Conservation (phyloP, 2,888 invertebrate genomes). For the Acanthosepion pharaonis region DNA sequence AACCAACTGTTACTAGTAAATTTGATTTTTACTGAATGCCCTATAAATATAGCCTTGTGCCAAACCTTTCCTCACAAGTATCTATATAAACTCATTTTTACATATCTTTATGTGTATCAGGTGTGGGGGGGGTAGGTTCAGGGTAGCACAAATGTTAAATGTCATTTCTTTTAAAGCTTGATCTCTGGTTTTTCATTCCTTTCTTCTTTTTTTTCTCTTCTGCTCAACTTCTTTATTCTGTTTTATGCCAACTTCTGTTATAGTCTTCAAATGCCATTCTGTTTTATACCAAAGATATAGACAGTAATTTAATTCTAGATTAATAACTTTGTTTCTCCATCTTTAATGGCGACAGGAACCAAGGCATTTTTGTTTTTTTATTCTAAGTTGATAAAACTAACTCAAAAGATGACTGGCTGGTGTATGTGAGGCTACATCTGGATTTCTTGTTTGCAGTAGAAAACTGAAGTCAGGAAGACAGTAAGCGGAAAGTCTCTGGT, state of each 20-base stretch:
- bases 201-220: too few relatives aligned
- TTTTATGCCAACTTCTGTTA: not conserved
- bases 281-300: not conserved
- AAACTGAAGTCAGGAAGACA: not conserved
- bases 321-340: not conserved
- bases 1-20: too few relatives aligned
- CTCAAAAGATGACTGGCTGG: not conserved
- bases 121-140: too few relatives aligned
- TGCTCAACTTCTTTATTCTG: not conserved
- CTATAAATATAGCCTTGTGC: too few relatives aligned
- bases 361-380: not conserved
- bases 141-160: not conserved
- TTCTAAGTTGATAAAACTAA: not conserved
- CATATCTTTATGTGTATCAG: not conserved
- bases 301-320: not conserved
- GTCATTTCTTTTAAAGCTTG: not conserved
- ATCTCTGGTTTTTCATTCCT: not conserved
- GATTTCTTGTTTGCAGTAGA: not conserved
- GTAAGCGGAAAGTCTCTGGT: not conserved
- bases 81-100: not conserved
- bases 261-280: not conserved
- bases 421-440: not conserved
- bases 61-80: not conserved
- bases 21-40: too few relatives aligned
- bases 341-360: not conserved